Percentiles rank a stretch among this genome's conserved stretches.
Evolutionary conservation across 2,797 vertebrate species (phyloP).

Genomic region (Clarias laeviceps): DNA sequence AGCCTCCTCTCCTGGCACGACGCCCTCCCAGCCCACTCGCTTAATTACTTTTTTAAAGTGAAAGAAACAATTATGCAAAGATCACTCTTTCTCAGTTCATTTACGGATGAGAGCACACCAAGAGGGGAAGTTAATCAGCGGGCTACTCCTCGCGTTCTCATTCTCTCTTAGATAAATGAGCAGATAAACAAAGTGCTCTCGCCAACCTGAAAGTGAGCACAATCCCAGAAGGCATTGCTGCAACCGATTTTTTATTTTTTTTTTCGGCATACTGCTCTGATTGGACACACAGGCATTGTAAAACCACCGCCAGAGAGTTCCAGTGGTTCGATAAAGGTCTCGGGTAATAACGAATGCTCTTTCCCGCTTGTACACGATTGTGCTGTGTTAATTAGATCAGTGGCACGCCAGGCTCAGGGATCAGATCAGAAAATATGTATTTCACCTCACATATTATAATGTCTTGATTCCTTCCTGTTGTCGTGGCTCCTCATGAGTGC

Average conservation of each 20-base stretch:
- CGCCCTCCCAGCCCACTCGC: constrained; percentile 53
- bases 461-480: constrained; percentile 38
- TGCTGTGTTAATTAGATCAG: constrained; percentile 46
- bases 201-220: constrained; percentile 31
- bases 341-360: constrained; percentile 44
- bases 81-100: constrained; percentile 46
- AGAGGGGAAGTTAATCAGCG: constrained; percentile 47
- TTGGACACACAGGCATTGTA: constrained; percentile 22
- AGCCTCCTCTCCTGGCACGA: constrained; percentile 55
- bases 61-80: constrained; percentile 75
- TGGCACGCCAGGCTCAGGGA: constrained; percentile 43
- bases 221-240: constrained; percentile 48
- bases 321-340: constrained; percentile 30
- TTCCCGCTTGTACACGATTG: constrained; percentile 38
- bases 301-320: constrained; percentile 36
- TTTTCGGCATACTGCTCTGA: constrained; percentile 33
- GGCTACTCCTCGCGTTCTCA: constrained; percentile 18
- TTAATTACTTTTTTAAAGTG: constrained; percentile 71
- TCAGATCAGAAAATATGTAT: constrained; percentile 44
- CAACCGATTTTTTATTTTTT: constrained; percentile 5
- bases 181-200: constrained; percentile 43
- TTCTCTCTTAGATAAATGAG: constrained; percentile 46
- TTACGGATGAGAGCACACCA: constrained; percentile 38
- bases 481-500: constrained; percentile 8
- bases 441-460: constrained; percentile 40